These are phyloP conservation scores for Acanthosepion lycidas DNA, from an alignment of 2,888 invertebrate genomes.

Conservation along the genomic window DNA sequence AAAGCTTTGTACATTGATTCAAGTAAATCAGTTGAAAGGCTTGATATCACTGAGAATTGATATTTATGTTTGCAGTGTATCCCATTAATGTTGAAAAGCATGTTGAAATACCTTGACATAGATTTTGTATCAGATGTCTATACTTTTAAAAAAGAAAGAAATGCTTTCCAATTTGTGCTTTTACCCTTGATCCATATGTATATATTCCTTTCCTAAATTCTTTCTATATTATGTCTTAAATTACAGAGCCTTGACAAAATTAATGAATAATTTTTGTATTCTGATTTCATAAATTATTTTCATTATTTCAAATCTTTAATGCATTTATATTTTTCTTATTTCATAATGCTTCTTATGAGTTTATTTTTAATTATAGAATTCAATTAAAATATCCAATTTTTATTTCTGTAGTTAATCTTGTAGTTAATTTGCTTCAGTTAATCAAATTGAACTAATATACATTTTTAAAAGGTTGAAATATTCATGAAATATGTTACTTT, in stretches of 20 bases:
- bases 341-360: neutral
- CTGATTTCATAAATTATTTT: neutral
- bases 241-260: neutral
- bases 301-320: neutral
- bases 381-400: neutral
- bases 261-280: neutral
- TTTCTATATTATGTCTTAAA: neutral
- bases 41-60: neutral
- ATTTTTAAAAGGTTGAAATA: neutral
- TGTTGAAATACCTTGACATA: neutral
- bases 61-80: neutral
- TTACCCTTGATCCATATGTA: slow-evolving; percentile 11
- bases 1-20: neutral
- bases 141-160: neutral
- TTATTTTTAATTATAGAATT: neutral
- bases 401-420: neutral
- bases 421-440: neutral
- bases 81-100: neutral
- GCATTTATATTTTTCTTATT: neutral
- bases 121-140: neutral
- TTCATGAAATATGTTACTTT: neutral
- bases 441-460: neutral
- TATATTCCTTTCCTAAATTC: slow-evolving; percentile 33
- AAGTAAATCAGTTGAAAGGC: neutral
- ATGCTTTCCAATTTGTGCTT: neutral